Evolutionary conservation across 2,888 invertebrate species (phyloP), one percentile per base, ranked within the genome.

Genomic region (Melolontha melolontha): DNA sequence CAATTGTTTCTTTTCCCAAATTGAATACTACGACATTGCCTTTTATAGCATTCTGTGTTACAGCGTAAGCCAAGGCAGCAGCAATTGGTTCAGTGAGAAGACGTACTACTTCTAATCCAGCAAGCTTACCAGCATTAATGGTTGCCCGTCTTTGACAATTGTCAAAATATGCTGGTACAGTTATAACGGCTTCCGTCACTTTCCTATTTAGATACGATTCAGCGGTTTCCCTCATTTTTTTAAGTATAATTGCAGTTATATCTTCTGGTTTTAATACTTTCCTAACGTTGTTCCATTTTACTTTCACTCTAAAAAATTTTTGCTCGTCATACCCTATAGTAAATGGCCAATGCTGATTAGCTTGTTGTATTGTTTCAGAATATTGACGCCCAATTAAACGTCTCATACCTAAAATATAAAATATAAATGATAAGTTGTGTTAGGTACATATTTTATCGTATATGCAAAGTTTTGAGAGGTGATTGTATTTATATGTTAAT

Each of bases 91-190:
- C 75, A 50, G 74, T 75, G 1, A 76, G 52, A 5, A 76, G 47
- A 12, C 70, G 70, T 10, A 75, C 40, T 12, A 71, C 69, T 14
- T 72, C 59, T 49, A 76, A 75, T 10, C 75, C 76, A 7, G 75
- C 74, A 10, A 73, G 71, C 57, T 55, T 68, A 6, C 71, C 77
- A n/a, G 76, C 77, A 12, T 74, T 71, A 44, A 73, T 72, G 5
- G 76, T 77, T 14, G 75, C 76, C 51, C 75, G 71, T 44, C 77
- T 67, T 67, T 76, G 76, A 1, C 66, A 47, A 41, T 75, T 71
- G 68, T 72, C 75, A 50, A 77, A 78, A 70, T 75, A 74, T 1
- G 78, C 76, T 2, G 78, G 78, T n/a, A 77, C 77, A 0, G 77
- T 77, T 22, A 77, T 72, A n/a, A 76, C 75, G 12, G 72, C 75